Evolutionary conservation across 2,113 vertebrate species (phyloP).

Genomic region (Myanophis thanlyinensis): DNA sequence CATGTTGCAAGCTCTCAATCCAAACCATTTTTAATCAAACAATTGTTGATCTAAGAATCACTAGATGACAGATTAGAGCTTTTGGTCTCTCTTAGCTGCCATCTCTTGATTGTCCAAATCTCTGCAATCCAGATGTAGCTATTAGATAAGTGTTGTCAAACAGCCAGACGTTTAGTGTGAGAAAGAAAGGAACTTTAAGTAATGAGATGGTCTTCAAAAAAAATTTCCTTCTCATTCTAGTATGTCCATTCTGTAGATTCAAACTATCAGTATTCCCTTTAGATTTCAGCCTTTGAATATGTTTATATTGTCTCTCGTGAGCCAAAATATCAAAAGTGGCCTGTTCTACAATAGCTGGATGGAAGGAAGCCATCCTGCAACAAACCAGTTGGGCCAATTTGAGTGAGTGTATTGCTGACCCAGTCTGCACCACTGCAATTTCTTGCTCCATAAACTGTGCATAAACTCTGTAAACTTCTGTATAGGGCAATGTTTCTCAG

Average conservation of each 20-base stretch:
- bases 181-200: not conserved
- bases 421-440: not conserved
- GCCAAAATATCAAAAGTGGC: not conserved
- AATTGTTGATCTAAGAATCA: not conserved
- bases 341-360: not conserved
- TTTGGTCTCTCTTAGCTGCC: not conserved
- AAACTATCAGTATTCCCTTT: not conserved
- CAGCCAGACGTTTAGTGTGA: not conserved
- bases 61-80: not conserved
- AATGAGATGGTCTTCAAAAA: not conserved
- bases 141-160: not conserved
- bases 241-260: not conserved
- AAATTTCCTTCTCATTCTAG: not conserved
- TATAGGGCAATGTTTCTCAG: not conserved
- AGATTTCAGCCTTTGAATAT: not conserved
- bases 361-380: not conserved
- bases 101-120: not conserved
- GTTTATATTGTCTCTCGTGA: not conserved
- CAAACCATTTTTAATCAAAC: not conserved
- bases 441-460: not conserved
- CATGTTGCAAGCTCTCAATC: not conserved
- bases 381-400: not conserved
- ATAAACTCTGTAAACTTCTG: not conserved
- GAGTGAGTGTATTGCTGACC: not conserved
- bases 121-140: not conserved